These are phyloP conservation scores for Drosophila lutescens DNA, from an alignment of 2,888 invertebrate genomes.

Conservation along the genomic window DNA sequence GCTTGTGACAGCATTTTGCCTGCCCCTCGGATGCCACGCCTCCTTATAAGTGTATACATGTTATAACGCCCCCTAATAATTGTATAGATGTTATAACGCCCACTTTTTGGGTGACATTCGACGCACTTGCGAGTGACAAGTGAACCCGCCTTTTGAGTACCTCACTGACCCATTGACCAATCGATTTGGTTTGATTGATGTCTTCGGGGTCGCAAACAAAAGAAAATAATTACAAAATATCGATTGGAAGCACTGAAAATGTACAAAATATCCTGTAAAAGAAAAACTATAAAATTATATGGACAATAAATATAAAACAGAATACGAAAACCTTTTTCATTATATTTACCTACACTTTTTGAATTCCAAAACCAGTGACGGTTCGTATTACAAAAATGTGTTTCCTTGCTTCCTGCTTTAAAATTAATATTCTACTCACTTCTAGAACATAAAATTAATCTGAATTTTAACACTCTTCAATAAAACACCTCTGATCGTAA, in stretches of 20 bases:
- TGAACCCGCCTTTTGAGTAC: conserved; percentile 19
- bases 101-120: conserved; percentile 24
- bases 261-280: background rate
- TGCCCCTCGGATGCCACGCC: conserved; percentile 8
- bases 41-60: conserved; percentile 2
- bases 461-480: too few species aligned
- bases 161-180: conserved; percentile 50
- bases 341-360: too few species aligned
- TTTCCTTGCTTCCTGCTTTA: too few species aligned
- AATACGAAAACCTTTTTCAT: too few species aligned
- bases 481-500: too few species aligned
- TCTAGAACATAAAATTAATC: too few species aligned
- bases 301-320: background rate
- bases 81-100: background rate
- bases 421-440: too few species aligned
- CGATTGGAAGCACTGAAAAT: conserved; percentile 7
- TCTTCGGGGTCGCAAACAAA: conserved; percentile 13
- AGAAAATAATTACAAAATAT: conserved; percentile 13
- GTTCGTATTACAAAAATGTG: too few species aligned
- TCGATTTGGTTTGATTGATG: conserved; percentile 47
- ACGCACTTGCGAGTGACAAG: conserved; percentile 35
- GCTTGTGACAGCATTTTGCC: conserved; percentile 75
- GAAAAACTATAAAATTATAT: background rate
- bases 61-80: background rate
- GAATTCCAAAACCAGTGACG: too few species aligned